phyloP scores from a whole-genome alignment of 2,113 vertebrate species.

The Budorcas taxicolor region DNA sequence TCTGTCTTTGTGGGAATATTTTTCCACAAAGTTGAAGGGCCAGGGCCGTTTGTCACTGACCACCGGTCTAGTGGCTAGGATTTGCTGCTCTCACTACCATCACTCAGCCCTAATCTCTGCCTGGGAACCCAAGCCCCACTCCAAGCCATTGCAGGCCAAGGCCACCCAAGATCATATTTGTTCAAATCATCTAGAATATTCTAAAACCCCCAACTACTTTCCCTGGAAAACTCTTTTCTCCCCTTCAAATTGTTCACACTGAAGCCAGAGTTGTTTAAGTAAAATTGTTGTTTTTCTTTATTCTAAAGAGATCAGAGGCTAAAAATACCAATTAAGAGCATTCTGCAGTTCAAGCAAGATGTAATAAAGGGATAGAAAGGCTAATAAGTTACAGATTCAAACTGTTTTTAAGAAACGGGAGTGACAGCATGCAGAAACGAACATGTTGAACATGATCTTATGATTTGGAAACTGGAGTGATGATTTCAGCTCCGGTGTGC shows the following conservation, averaged over 20 bases:
- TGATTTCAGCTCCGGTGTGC: neutral
- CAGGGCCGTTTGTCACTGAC: neutral
- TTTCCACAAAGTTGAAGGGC: neutral
- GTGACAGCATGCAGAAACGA: neutral
- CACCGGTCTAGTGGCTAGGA: neutral
- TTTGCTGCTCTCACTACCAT: neutral
- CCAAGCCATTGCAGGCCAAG: neutral
- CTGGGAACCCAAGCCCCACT: neutral
- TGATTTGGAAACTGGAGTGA: neutral
- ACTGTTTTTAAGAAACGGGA: neutral
- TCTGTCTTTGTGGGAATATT: neutral
- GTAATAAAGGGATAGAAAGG: neutral
- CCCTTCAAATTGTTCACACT: neutral
- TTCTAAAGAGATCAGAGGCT: neutral
- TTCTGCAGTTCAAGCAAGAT: neutral
- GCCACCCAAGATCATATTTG: neutral
- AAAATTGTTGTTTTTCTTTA: neutral
- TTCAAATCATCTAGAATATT: neutral
- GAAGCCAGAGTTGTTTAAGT: neutral
- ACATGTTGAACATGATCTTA: neutral
- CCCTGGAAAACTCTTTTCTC: neutral
- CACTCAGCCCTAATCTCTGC: neutral
- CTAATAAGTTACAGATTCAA: neutral
- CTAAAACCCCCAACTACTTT: neutral
- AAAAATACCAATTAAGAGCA: neutral